phyloP scores from a whole-genome alignment of 2,888 invertebrate genomes.

The Cheilosia urbana region DNA sequence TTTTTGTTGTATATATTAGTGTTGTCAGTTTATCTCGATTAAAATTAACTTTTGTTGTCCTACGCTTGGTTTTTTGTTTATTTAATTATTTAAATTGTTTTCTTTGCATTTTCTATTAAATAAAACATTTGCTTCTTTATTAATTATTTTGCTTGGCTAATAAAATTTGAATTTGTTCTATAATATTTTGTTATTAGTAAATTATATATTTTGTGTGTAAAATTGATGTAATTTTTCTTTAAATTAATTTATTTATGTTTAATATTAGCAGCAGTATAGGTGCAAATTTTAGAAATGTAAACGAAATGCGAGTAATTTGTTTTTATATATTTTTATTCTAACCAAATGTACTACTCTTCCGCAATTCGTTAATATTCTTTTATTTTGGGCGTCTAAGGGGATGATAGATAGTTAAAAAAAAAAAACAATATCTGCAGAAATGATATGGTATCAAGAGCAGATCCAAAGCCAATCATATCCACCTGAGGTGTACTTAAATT shows the following conservation, averaged over 20 bases:
- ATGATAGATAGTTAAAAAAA: background rate
- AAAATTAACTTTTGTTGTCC: constrained; percentile 48
- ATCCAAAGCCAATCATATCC: constrained; percentile 22
- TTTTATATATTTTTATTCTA: constrained; percentile 48
- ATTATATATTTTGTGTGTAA: constrained; percentile 47
- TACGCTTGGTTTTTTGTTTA: constrained; percentile 29
- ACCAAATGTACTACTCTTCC: constrained; percentile 42
- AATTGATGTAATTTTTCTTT: constrained; percentile 61
- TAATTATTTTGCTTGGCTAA: constrained; percentile 72
- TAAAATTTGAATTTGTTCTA: constrained; percentile 74
- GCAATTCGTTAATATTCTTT: background rate
- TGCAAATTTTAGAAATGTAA: constrained; percentile 55
- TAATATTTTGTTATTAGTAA: constrained; percentile 71
- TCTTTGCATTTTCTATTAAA: constrained; percentile 74
- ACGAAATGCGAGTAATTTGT: constrained; percentile 66
- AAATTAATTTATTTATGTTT: constrained; percentile 52
- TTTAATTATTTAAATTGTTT: constrained; percentile 46
- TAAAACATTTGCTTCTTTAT: constrained; percentile 64
- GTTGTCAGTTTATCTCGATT: constrained; percentile 71
- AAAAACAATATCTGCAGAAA: background rate
- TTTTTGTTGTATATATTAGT: constrained; percentile 65
- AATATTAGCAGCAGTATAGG: constrained; percentile 58
- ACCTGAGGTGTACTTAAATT: constrained; percentile 68
- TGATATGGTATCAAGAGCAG: background rate
- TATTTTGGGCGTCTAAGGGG: background rate